A percentile compares a stretch with the other conserved stretches of the same genome.
phyloP scores from a whole-genome alignment of 2,797 vertebrate species.

The Malacoctenus gilli region DNA sequence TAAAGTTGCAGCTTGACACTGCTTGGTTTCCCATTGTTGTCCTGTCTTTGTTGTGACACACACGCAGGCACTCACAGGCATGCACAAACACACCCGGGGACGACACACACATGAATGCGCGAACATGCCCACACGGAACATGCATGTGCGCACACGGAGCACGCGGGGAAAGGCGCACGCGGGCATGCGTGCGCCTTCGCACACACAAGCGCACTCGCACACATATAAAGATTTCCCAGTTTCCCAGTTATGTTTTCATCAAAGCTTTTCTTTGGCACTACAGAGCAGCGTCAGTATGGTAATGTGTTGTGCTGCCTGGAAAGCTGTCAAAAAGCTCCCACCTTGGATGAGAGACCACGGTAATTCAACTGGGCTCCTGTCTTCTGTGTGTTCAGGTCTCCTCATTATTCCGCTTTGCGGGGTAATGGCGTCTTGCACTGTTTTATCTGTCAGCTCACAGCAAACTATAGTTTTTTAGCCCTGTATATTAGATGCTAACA shows the following conservation, averaged over 20 bases:
- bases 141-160: slow-evolving; percentile 8
- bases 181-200: slow-evolving; percentile 17
- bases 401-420: slow-evolving; percentile 85
- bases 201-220: slow-evolving; percentile 60
- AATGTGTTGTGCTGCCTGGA: slow-evolving; percentile 85
- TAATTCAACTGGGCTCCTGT: slow-evolving; percentile 85
- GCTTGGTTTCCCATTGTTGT: slow-evolving; percentile 79
- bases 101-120: slow-evolving; percentile 14
- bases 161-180: slow-evolving; percentile 6
- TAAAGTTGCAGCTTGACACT: slow-evolving; percentile 83
- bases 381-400: slow-evolving; percentile 83
- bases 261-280: slow-evolving; percentile 85
- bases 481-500: slow-evolving; percentile 84
- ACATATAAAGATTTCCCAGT: slow-evolving; percentile 80
- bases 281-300: slow-evolving; percentile 83
- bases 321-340: slow-evolving; percentile 85
- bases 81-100: slow-evolving; percentile 13
- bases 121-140: slow-evolving; percentile 8
- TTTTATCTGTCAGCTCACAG: slow-evolving; percentile 86
- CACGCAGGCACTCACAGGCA: slow-evolving; percentile 19
- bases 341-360: slow-evolving; percentile 84
- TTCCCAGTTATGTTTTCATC: slow-evolving; percentile 85
- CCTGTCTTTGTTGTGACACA: slow-evolving; percentile 76
- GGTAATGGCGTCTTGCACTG: slow-evolving; percentile 83
- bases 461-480: slow-evolving; percentile 84